A percentile compares a stretch with the other conserved stretches of the same genome.
These are phyloP conservation scores for Microtus ochrogaster DNA, from an alignment of 2,113 vertebrate species.

Conservation along the genomic window DNA sequence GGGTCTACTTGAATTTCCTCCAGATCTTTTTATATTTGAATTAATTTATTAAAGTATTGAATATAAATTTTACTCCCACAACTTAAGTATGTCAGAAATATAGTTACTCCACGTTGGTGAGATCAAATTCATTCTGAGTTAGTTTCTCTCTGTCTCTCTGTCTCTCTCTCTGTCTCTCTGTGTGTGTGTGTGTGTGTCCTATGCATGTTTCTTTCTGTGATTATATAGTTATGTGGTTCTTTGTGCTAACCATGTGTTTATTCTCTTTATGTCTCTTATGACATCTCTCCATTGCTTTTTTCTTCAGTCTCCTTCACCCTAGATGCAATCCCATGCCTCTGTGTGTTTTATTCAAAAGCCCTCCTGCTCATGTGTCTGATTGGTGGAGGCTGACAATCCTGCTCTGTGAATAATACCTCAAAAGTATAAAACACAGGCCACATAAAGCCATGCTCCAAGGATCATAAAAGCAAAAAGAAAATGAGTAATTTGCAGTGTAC, in stretches of 20 bases:
- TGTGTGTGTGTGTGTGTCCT: background rate
- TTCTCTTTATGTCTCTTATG: background rate
- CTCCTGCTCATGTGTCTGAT: background rate
- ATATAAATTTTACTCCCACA: background rate
- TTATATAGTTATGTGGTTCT: background rate
- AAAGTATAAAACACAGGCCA: background rate
- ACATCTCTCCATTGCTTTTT: background rate
- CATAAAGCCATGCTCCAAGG: background rate
- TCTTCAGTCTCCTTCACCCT: background rate
- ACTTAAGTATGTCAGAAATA: background rate
- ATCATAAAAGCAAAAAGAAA: background rate
- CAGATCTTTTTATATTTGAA: background rate
- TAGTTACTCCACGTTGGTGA: background rate
- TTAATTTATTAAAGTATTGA: background rate
- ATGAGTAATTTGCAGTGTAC: background rate
- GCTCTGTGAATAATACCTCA: slow-evolving; percentile 7
- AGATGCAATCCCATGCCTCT: background rate
- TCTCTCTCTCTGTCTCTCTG: background rate
- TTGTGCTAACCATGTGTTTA: background rate
- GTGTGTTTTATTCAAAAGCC: background rate
- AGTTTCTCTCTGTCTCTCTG: background rate
- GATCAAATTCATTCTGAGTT: background rate
- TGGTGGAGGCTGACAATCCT: background rate
- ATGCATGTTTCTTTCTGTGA: background rate
- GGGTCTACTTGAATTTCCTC: background rate